These are phyloP conservation scores for Procambarus virginalis DNA, from an alignment of 1,140 invertebrate genomes.

Conservation along the genomic window DNA sequence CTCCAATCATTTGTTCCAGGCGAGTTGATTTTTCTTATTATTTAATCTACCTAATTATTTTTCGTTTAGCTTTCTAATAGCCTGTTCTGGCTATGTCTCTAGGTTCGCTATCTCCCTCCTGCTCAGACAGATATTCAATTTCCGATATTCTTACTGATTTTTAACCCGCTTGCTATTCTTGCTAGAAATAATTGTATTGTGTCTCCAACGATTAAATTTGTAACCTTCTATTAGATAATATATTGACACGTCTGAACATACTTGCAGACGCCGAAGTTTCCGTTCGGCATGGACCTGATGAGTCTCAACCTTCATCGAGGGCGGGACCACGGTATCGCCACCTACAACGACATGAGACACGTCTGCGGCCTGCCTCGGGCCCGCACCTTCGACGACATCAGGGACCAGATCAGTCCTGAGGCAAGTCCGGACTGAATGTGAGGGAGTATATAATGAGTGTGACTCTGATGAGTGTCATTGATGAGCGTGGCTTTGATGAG, in stretches of 20 bases:
- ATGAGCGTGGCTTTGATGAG: too few relatives aligned
- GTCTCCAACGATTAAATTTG: too few relatives aligned
- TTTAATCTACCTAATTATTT: background rate
- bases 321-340: background rate
- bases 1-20: constrained; percentile 70
- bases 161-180: too few relatives aligned
- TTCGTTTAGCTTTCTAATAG: background rate
- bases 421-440: background rate
- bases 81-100: background rate
- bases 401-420: constrained; percentile 24
- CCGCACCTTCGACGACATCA: constrained; percentile 9
- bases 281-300: background rate
- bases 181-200: too few relatives aligned
- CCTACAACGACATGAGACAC: background rate
- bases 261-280: background rate
- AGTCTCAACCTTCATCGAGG: background rate
- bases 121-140: too few relatives aligned
- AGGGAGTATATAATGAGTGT: too few relatives aligned
- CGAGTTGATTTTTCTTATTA: background rate
- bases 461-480: too few relatives aligned
- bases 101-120: background rate
- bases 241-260: too few relatives aligned
- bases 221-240: too few relatives aligned
- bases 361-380: background rate
- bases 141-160: background rate